These are phyloP conservation scores for Sibirionetta formosa DNA, from an alignment of 2,797 vertebrate species.

Conservation along the genomic window DNA sequence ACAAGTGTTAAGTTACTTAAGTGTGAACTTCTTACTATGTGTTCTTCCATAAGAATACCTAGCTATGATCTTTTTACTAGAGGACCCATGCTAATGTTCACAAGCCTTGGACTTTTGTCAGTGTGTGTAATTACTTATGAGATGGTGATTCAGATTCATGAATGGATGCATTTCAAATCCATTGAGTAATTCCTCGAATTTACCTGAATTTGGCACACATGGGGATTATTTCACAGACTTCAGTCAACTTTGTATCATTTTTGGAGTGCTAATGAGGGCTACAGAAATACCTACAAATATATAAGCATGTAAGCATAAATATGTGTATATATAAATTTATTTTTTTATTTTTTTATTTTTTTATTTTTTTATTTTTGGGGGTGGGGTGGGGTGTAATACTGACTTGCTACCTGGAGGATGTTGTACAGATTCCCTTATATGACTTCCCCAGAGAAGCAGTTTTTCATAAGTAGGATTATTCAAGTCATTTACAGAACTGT, in stretches of 20 bases:
- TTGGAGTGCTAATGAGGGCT: neutral
- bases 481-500: slow-evolving; percentile 29
- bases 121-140: neutral
- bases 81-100: neutral
- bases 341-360: neutral
- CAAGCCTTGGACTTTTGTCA: neutral
- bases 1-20: neutral
- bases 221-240: neutral
- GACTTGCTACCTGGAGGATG: neutral
- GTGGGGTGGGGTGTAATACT: neutral
- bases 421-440: neutral
- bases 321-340: accelerated
- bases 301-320: neutral
- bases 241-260: neutral
- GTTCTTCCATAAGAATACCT: neutral
- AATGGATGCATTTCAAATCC: neutral
- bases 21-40: accelerated
- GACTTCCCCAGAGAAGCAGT: slow-evolving; percentile 27
- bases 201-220: neutral
- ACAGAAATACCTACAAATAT: neutral
- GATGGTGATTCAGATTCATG: neutral
- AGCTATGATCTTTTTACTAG: neutral
- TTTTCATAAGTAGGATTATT: slow-evolving; percentile 57
- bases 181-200: neutral
- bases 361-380: neutral